Conservation (phyloP, 2,888 invertebrate species). For the Trachelus troglodyta region DNA sequence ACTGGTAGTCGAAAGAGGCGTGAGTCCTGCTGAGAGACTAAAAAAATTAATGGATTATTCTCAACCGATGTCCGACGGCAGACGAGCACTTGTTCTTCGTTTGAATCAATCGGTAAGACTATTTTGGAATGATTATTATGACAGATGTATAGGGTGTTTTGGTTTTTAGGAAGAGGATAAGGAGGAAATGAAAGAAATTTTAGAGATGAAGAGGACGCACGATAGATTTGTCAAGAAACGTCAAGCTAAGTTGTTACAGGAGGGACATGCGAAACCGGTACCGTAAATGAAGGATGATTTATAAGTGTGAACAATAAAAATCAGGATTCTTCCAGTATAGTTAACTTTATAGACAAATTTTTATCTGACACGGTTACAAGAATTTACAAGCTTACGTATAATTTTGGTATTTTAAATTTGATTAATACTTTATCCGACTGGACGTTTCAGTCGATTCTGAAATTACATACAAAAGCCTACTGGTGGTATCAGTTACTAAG, state of each 20-base stretch:
- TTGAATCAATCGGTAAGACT: conserved; percentile 85
- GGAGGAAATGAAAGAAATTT: conserved; percentile 92
- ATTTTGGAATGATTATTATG: not conserved
- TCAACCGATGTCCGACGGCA: conserved; percentile 91
- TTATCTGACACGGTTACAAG: not conserved
- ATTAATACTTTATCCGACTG: not conserved
- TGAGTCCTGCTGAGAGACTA: conserved; percentile 87
- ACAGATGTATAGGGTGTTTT: conserved; percentile 8
- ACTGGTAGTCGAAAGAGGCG: conserved; percentile 96
- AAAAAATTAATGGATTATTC: conserved; percentile 91
- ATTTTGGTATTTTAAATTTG: not conserved
- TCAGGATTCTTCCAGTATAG: not conserved
- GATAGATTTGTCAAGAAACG: conserved; percentile 82
- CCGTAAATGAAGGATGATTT: not conserved
- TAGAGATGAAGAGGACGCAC: conserved; percentile 90
- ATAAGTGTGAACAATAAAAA: not conserved
- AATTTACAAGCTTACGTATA: not conserved
- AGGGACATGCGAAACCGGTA: conserved; percentile 18
- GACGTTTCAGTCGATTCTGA: not conserved
- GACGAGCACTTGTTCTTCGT: conserved; percentile 86
- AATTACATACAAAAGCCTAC: no score
- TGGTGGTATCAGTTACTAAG: no score
- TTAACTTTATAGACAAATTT: not conserved
- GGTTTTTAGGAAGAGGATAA: conserved; percentile 84
- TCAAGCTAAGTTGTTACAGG: conserved; percentile 48